Percentiles rank a stretch among this genome's conserved stretches.
phyloP scores from a whole-genome alignment of 2,888 invertebrate species.

The Eulithis testata region DNA sequence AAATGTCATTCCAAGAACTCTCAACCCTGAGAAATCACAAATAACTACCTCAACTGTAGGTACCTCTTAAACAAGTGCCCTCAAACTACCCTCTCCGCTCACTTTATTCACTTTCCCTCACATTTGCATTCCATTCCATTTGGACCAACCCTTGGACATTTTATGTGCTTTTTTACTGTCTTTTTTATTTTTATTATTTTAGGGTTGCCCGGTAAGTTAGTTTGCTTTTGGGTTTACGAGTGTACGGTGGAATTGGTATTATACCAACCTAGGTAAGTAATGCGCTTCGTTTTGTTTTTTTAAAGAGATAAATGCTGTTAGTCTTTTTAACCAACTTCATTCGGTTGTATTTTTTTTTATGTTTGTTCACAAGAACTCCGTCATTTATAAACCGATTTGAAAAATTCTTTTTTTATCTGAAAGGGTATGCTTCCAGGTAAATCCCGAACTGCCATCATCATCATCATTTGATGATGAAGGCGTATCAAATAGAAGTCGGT shows the following conservation, averaged over 20 bases:
- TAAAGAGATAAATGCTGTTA: no score
- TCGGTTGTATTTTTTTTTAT: no score
- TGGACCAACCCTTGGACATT: constrained; percentile 61
- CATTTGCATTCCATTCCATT: constrained; percentile 82
- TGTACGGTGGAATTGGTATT: background rate
- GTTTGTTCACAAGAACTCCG: no score
- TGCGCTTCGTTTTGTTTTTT: no score
- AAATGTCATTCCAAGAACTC: background rate
- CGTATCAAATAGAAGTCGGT: no score
- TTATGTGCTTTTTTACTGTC: constrained; percentile 59
- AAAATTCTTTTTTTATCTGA: no score
- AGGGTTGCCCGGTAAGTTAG: constrained; percentile 59
- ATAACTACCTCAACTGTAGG: constrained; percentile 9
- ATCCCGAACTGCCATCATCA: no score
- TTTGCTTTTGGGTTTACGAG: constrained; percentile 41
- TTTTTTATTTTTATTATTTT: constrained; percentile 76
- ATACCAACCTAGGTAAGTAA: background rate
- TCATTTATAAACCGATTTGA: no score
- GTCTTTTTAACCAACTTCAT: no score
- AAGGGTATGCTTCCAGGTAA: no score
- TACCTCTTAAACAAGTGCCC: constrained; percentile 30
- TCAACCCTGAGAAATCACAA: constrained; percentile 12
- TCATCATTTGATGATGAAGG: no score
- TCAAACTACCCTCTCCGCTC: constrained; percentile 46
- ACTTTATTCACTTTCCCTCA: constrained; percentile 53